Percentiles rank a stretch among this genome's conserved stretches.
These are phyloP conservation scores for Iphiclides podalirius DNA, from an alignment of 2,888 invertebrate species.

Conservation along the genomic window DNA sequence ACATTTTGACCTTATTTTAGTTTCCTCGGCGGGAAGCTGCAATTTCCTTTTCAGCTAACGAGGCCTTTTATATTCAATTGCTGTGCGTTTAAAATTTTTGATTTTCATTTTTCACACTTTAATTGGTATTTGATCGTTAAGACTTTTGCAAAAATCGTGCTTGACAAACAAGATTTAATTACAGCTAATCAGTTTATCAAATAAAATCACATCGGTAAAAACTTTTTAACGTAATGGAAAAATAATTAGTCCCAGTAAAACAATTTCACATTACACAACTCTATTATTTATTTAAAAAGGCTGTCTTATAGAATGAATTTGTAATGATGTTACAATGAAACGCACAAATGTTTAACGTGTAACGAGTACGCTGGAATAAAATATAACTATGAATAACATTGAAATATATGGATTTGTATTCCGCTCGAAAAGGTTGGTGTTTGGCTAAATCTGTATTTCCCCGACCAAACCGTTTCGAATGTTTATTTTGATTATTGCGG, in stretches of 20 bases:
- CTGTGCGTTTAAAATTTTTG: slow-evolving; percentile 39
- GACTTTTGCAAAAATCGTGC: background rate
- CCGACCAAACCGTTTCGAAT: slow-evolving; percentile 3
- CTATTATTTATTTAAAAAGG: no score
- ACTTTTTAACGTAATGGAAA: no score
- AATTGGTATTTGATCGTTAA: slow-evolving; percentile 6
- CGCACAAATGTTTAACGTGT: no score
- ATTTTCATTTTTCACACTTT: slow-evolving; percentile 29
- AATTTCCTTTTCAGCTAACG: slow-evolving; percentile 77
- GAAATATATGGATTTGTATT: slow-evolving; percentile 10
- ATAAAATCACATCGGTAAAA: no score
- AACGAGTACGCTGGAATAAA: background rate
- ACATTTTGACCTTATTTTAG: slow-evolving; percentile 74
- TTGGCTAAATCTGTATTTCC: background rate
- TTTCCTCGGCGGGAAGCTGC: slow-evolving; percentile 66
- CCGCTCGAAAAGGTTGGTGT: slow-evolving; percentile 5
- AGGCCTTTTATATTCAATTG: slow-evolving; percentile 67
- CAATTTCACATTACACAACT: no score
- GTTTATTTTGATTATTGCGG: slow-evolving; percentile 20
- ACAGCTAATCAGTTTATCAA: background rate
- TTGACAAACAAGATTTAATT: background rate
- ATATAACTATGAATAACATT: slow-evolving; percentile 10
- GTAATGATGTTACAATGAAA: no score
- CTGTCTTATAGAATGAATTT: no score
- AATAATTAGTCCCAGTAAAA: no score